Conservation (phyloP, 2,888 invertebrate species). For the Lasioglossum pauxillum region DNA sequence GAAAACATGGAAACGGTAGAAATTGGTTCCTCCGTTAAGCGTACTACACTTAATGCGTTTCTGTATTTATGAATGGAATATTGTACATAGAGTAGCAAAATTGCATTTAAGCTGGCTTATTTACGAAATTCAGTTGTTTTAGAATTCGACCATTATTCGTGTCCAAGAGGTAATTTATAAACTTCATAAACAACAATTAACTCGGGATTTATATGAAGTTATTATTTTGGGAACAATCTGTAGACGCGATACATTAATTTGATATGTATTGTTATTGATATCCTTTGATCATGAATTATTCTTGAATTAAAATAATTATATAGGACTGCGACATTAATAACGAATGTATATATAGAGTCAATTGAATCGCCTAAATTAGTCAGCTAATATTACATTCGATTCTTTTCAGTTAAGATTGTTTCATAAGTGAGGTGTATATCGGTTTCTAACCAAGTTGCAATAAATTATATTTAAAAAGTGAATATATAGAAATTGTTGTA, state of each 20-base stretch:
- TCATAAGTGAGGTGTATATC: background rate
- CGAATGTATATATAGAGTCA: background rate
- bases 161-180: background rate
- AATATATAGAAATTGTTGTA: background rate
- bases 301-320: background rate
- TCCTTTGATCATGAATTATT: background rate
- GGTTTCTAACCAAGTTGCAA: background rate
- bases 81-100: slow-evolving; percentile 22
- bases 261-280: background rate
- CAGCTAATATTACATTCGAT: background rate
- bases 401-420: background rate
- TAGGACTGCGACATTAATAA: background rate
- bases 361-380: background rate
- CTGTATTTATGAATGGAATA: slow-evolving; percentile 20
- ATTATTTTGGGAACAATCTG: background rate
- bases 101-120: slow-evolving; percentile 22
- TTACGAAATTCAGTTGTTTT: slow-evolving; percentile 3
- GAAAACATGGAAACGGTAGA: slow-evolving; percentile 20
- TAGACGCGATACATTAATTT: background rate
- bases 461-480: background rate
- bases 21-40: slow-evolving; percentile 25
- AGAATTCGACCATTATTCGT: background rate
- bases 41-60: background rate
- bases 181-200: background rate
- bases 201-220: background rate